phyloP scores from a whole-genome alignment of 2,888 invertebrate genomes.

The Nineta flava region DNA sequence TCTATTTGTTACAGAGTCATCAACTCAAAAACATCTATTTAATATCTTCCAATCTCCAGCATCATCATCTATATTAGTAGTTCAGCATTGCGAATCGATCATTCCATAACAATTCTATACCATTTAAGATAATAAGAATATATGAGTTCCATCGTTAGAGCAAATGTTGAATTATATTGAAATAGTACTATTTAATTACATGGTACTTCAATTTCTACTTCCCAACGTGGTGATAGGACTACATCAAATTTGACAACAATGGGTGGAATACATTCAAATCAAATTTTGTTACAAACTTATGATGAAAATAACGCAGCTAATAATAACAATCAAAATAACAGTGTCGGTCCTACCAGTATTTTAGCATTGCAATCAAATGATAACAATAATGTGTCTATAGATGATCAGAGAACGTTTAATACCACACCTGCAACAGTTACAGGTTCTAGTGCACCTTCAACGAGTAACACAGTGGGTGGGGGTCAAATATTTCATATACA shows the following conservation, averaged over 20 bases:
- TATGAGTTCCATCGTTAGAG: too few relatives aligned
- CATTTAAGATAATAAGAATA: too few relatives aligned
- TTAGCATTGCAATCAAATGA: slow-evolving; percentile 1
- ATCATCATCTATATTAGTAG: too few relatives aligned
- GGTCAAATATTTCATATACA: slow-evolving; percentile 15
- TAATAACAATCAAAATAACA: slow-evolving; percentile 4
- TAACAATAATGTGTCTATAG: neutral
- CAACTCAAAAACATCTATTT: too few relatives aligned
- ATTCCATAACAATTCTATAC: too few relatives aligned
- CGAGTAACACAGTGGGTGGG: too few relatives aligned
- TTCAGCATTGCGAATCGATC: too few relatives aligned
- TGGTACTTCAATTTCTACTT: slow-evolving; percentile 18
- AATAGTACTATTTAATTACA: slow-evolving; percentile 24
- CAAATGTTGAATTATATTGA: slow-evolving; percentile 18
- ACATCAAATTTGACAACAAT: slow-evolving; percentile 15
- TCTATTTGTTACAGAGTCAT: too few relatives aligned
- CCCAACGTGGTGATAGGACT: slow-evolving; percentile 12
- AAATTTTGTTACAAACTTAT: slow-evolving; percentile 5
- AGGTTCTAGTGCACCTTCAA: too few relatives aligned
- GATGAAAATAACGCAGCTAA: neutral
- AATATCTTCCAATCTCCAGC: too few relatives aligned
- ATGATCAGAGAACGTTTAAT: slow-evolving; percentile 9
- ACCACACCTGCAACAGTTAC: slow-evolving; percentile 7
- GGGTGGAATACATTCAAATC: slow-evolving; percentile 6
- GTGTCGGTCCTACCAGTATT: neutral